phyloP scores from a whole-genome alignment of 2,797 vertebrate species.

The Prionace glauca region DNA sequence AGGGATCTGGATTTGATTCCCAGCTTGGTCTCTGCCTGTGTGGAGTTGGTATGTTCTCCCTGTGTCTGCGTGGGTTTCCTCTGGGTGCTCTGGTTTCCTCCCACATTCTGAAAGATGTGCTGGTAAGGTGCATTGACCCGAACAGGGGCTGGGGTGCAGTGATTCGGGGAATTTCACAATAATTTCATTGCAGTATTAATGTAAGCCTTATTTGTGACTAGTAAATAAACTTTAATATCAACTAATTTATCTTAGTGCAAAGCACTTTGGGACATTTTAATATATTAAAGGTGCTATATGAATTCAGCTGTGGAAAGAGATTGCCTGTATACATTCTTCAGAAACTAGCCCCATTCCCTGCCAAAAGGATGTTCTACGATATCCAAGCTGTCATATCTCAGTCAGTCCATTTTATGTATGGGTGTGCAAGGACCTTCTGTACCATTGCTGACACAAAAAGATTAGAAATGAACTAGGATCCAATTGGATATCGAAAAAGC shows the following conservation, averaged over 20 bases:
- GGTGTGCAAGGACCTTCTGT: neutral
- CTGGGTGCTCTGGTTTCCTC: too few relatives aligned
- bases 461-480: neutral
- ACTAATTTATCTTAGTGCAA: neutral
- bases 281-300: neutral
- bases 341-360: neutral
- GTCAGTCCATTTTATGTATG: neutral
- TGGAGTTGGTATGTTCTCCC: too few relatives aligned
- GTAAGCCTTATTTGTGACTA: too few relatives aligned
- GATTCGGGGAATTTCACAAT: too few relatives aligned
- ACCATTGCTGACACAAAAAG: neutral
- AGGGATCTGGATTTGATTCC: too few relatives aligned
- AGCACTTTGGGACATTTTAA: neutral
- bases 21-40: too few relatives aligned
- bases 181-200: too few relatives aligned
- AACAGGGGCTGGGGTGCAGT: too few relatives aligned
- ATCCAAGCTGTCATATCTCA: neutral
- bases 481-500: neutral
- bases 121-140: too few relatives aligned
- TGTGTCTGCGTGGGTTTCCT: too few relatives aligned
- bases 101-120: too few relatives aligned
- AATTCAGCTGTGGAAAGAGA: neutral
- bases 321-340: neutral
- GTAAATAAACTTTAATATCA: neutral
- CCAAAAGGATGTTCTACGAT: too few relatives aligned